Percentiles rank a stretch among this genome's conserved stretches.
phyloP scores from a whole-genome alignment of 1,140 invertebrate species.

The Papilio dardanus region DNA sequence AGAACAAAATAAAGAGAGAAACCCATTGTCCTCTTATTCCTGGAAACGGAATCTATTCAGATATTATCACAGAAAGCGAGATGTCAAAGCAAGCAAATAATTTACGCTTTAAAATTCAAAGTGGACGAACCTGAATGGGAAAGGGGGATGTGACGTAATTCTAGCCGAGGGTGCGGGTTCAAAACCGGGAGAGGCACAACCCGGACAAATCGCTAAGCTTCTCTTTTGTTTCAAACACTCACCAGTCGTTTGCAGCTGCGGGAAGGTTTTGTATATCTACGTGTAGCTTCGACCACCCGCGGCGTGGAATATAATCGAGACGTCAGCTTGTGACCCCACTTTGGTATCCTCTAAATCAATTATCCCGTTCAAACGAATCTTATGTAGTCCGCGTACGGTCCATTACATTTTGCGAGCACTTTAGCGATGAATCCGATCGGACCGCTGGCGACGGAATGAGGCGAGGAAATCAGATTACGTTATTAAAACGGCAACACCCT shows the following conservation, averaged over 20 bases:
- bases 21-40: background rate
- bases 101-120: slow-evolving; percentile 32
- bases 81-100: slow-evolving; percentile 36
- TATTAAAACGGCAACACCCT: slow-evolving; percentile 65
- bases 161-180: slow-evolving; percentile 43
- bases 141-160: slow-evolving; percentile 43
- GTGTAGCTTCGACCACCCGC: slow-evolving; percentile 46
- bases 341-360: slow-evolving; percentile 43
- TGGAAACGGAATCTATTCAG: slow-evolving; percentile 32
- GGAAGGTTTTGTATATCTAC: slow-evolving; percentile 53
- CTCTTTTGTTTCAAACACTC: slow-evolving; percentile 63
- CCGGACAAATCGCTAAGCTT: slow-evolving; percentile 55
- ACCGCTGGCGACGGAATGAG: slow-evolving; percentile 52
- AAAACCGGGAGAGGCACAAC: slow-evolving; percentile 58
- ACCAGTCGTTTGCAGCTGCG: slow-evolving; percentile 51
- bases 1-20: slow-evolving; percentile 19
- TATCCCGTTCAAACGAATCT: slow-evolving; percentile 47
- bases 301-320: slow-evolving; percentile 55
- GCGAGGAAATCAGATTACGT: slow-evolving; percentile 55
- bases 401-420: slow-evolving; percentile 51
- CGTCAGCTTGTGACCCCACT: slow-evolving; percentile 45
- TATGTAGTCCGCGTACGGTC: slow-evolving; percentile 54
- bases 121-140: slow-evolving; percentile 21
- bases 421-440: slow-evolving; percentile 40
- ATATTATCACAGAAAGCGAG: background rate